These are phyloP conservation scores for Neolamprologus modestus DNA, from an alignment of 2,113 vertebrate genomes.

Conservation along the genomic window DNA sequence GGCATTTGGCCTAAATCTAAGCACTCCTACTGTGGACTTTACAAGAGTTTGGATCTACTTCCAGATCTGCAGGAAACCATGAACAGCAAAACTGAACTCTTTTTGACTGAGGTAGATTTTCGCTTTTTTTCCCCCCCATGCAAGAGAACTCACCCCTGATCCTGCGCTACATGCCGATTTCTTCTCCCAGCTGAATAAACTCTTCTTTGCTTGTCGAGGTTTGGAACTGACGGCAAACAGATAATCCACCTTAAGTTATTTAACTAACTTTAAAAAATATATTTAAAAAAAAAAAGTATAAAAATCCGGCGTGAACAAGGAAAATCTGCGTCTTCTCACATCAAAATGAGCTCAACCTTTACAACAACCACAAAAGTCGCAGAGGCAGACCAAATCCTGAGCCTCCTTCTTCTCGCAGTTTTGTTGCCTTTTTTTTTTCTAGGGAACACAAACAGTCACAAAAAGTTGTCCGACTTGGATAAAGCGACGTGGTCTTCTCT, in stretches of 20 bases:
- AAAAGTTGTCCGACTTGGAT: background rate
- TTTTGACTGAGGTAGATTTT: background rate
- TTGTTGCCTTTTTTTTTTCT: background rate
- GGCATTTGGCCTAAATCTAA: constrained; percentile 30
- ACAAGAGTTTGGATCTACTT: background rate
- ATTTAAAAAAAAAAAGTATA: rapidly evolving
- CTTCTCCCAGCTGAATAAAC: background rate
- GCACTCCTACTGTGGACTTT: background rate
- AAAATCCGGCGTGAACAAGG: background rate
- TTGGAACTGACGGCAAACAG: background rate
- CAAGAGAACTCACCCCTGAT: constrained; percentile 34
- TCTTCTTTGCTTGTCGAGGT: background rate
- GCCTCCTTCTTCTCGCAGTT: background rate
- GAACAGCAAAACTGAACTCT: background rate
- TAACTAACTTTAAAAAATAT: background rate
- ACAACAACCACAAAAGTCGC: background rate
- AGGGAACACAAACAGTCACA: background rate
- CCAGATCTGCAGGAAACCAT: background rate
- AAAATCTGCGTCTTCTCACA: background rate
- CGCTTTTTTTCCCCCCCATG: rapidly evolving
- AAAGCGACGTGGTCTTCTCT: constrained; percentile 7
- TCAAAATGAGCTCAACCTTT: background rate
- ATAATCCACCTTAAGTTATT: constrained; percentile 21
- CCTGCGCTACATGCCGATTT: constrained; percentile 48
- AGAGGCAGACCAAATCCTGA: background rate